Base-by-base conservation (phyloP, 2,888 invertebrate species). In the Spodoptera picta region DNA sequence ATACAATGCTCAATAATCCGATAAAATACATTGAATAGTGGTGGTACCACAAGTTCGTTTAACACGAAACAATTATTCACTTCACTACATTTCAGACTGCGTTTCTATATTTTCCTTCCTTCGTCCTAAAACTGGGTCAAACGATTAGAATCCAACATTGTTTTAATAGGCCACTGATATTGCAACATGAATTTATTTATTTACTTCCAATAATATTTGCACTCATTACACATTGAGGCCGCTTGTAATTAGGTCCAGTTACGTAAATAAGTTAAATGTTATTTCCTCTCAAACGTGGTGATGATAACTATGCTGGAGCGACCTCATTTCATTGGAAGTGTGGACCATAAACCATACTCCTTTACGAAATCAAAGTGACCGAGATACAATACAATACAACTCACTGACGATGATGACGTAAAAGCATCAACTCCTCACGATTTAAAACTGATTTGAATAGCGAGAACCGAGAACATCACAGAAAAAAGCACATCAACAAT, bases 91-190 rank as follows among this genome's bases (percentile, higher is more conserved):
- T 73, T 60, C 36, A 56, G 45, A 60, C 31, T 27, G 52, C 51
- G 49, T 52, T 65, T 46, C 43, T 51, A 49, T 54, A 45, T 79
- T 73, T 76, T 67, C 77, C 77, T 79, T 79, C 66, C 62, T 63
- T 53, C 60, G 54, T 58, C 60, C 61, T 64, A 48, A 54, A 76
- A 63, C 56, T 79, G 59, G 77, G 79, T 76, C 69, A 79, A 70
- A 65, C 65, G 71, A 75, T 67, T 73, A 62, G 55, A 71, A 61
- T 54, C 60, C 71, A 52, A 68, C 79, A 78, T 61, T 71, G 71
- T 75, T 72, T 61, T 63, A 77, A 71, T 71, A 71, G 62, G 63
- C 27, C 65, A 75, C 50, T 46, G 60, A 69, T 61, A 61, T 76
- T 73, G 57, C 70, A 67, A 69, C 59, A 69, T 24, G 12, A 64